phyloP scores from a whole-genome alignment of 2,113 vertebrate species.

The Cyanoliseus patagonus region DNA sequence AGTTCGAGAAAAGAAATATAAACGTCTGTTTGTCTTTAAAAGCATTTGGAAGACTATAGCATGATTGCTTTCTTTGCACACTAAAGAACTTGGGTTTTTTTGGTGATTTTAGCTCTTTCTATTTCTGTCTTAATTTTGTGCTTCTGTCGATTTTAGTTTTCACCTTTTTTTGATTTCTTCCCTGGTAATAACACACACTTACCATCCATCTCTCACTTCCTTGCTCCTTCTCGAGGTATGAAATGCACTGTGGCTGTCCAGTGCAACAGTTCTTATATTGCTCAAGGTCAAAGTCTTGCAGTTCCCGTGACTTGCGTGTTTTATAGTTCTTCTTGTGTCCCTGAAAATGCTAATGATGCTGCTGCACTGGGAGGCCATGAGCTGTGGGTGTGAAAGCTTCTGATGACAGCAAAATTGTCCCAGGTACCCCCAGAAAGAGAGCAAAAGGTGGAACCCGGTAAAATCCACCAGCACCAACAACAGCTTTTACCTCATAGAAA shows the following conservation, averaged over 20 bases:
- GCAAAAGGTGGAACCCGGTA: accelerated
- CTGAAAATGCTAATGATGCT: not conserved
- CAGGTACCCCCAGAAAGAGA: not conserved
- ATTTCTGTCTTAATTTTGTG: not conserved
- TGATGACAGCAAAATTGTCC: not conserved
- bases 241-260: not conserved
- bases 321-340: not conserved
- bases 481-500: not conserved
- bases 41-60: not conserved
- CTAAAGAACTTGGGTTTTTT: not conserved
- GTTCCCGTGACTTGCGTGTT: not conserved
- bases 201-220: accelerated
- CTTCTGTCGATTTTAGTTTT: not conserved
- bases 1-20: not conserved
- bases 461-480: accelerated
- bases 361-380: not conserved
- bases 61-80: not conserved
- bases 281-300: not conserved
- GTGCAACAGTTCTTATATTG: accelerated
- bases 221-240: accelerated
- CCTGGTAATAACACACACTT: not conserved
- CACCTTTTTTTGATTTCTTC: not conserved
- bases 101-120: not conserved
- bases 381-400: not conserved
- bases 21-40: not conserved